These are phyloP conservation scores for Leptodactylus fuscus DNA, from an alignment of 2,113 vertebrate species.

Conservation along the genomic window DNA sequence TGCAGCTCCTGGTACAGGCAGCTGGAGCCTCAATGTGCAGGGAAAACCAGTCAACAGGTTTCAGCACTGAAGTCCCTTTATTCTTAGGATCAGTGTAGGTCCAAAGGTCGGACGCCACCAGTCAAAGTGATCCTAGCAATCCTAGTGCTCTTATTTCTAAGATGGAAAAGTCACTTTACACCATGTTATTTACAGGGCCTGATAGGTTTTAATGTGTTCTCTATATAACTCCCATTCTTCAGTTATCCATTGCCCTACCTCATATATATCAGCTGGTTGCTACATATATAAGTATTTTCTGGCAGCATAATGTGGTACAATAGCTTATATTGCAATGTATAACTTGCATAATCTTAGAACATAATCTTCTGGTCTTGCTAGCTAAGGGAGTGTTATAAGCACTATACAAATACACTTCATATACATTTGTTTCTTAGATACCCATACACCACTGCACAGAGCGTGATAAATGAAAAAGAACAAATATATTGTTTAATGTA, in stretches of 20 bases:
- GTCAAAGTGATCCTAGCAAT: too few relatives aligned
- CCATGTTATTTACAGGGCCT: too few relatives aligned
- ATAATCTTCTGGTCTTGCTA: background rate
- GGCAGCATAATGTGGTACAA: background rate
- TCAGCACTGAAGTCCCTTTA: too few relatives aligned
- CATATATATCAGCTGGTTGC: background rate
- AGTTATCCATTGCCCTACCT: background rate
- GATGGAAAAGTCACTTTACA: too few relatives aligned
- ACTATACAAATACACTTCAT: conserved; percentile 5
- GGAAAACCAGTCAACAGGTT: too few relatives aligned
- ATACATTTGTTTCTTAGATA: conserved; percentile 17
- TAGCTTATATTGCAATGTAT: background rate
- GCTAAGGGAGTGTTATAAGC: conserved; percentile 22
- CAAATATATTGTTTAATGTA: background rate
- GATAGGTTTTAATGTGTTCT: too few relatives aligned
- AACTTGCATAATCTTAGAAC: background rate
- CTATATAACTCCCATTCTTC: background rate
- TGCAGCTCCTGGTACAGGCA: too few relatives aligned
- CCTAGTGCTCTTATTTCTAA: too few relatives aligned
- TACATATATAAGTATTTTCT: background rate
- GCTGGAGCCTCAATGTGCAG: too few relatives aligned
- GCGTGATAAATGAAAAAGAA: background rate
- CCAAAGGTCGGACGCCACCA: too few relatives aligned
- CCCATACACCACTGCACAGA: background rate
- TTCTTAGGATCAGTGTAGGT: too few relatives aligned